Evolutionary conservation across 2,888 invertebrate species (phyloP), one percentile per base, ranked within the genome.

Genomic region (Pyrrhosoma nymphula): DNA sequence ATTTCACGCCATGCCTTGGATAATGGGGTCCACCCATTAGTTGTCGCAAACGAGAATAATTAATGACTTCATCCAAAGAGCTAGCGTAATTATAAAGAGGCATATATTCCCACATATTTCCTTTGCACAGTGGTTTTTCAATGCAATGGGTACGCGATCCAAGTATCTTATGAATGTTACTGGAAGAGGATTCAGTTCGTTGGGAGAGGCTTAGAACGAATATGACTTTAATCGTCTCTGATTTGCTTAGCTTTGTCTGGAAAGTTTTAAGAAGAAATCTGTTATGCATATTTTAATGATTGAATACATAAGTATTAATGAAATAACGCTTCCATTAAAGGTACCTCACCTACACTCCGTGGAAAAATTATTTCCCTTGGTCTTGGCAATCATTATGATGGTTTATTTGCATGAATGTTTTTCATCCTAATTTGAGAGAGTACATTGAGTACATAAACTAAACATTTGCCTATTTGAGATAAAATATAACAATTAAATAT

Each of bases 191-290:
- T 89, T 89, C 55, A 89, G 55, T 56, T 26, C 89, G 23, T 26
- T 89, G 89, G 88, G 35, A 89, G 39, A 56, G 56, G 89, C 89
- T 55, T 56, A 55, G 55, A 14, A 26, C 26, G 23, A 55, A 89
- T 89, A 16, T n/a, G 55, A 56, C 56, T 89, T 55, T 89, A 89
- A 89, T 89, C 89, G 56, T 89, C 89, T 56, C n/a, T n/a, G 89
- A n/a, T n/a, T n/a, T n/a, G n/a, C 56, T 89, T n/a, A 14, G 55
- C 18, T 16, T 56, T 56, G n/a, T 0, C 39, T 14, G 39, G 39
- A 88, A 20, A 47, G 18, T 88, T 47, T 88, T 88, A 18, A 18
- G 18, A 88, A 47, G 39, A 0, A 88, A 39, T 47, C 47, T 47
- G n/a, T 47, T 88, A 23, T 39, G 88, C 20, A n/a, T 88, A 18